phyloP scores from a whole-genome alignment of 2,113 vertebrate genomes.

The Orycteropus afer region DNA sequence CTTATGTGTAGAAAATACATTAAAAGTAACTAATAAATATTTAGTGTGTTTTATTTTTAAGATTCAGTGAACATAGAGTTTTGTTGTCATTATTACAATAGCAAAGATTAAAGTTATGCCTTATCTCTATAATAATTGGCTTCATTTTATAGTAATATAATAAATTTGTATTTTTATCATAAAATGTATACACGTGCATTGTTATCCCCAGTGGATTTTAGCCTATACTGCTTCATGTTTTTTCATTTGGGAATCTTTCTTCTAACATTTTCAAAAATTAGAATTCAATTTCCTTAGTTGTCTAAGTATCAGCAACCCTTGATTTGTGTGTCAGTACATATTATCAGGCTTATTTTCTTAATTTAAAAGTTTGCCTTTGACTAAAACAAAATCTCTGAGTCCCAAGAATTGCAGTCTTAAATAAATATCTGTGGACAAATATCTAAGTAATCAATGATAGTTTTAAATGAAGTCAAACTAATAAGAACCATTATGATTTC shows the following conservation, averaged over 20 bases:
- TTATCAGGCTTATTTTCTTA: slow-evolving; percentile 6
- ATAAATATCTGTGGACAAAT: slow-evolving; percentile 50
- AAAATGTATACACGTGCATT: background rate
- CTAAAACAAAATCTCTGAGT: slow-evolving; percentile 18
- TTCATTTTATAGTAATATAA: slow-evolving; percentile 3
- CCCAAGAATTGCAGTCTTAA: slow-evolving; percentile 11
- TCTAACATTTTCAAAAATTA: background rate
- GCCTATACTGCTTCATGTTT: background rate
- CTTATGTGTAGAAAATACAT: background rate
- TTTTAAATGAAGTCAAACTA: slow-evolving; percentile 71
- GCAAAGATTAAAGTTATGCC: background rate
- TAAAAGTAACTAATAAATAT: background rate
- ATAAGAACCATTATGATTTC: slow-evolving; percentile 75
- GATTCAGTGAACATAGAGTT: background rate
- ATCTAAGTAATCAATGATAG: slow-evolving; percentile 60
- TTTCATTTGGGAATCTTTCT: background rate
- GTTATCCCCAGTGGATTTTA: slow-evolving; percentile 20
- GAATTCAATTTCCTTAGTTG: slow-evolving; percentile 8
- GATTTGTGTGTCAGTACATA: background rate
- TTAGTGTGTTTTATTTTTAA: slow-evolving; percentile 7
- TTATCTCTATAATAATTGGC: background rate
- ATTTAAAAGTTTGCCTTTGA: slow-evolving; percentile 40
- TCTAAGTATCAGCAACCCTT: background rate
- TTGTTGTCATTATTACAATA: background rate
- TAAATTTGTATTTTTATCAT: background rate